Conservation (phyloP, 2,888 invertebrate genomes). For the Troides helena region DNA sequence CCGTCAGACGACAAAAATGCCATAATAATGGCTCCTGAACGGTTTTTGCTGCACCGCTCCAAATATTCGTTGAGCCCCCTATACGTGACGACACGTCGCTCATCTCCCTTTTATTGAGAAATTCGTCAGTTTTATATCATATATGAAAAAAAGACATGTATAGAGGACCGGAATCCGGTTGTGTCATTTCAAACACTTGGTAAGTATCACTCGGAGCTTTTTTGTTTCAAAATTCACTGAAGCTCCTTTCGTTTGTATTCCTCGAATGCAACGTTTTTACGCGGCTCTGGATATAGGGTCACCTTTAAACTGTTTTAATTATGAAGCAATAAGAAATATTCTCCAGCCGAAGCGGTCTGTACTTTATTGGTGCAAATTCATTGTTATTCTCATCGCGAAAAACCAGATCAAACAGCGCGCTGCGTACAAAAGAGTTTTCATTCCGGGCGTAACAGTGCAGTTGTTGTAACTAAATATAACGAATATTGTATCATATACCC, state of each 20-base stretch:
- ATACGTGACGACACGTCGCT: conserved; percentile 74
- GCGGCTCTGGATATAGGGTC: conserved; percentile 65
- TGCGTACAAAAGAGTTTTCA: conserved; percentile 11
- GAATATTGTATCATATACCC: not conserved
- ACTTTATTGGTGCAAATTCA: conserved; percentile 56
- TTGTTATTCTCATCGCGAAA: conserved; percentile 41
- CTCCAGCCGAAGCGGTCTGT: conserved; percentile 52
- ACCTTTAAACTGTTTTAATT: conserved; percentile 75
- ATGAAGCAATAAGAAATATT: conserved; percentile 71
- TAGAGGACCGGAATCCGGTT: conserved; percentile 72
- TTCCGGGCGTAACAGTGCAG: not conserved
- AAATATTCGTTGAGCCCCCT: conserved; percentile 70
- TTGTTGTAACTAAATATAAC: not conserved
- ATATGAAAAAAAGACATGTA: conserved; percentile 62
- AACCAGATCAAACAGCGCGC: conserved; percentile 30
- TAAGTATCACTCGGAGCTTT: conserved; percentile 74
- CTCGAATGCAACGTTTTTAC: conserved; percentile 70
- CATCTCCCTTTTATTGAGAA: conserved; percentile 80
- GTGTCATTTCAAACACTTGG: conserved; percentile 81
- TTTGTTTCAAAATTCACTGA: conserved; percentile 70
- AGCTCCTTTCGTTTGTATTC: conserved; percentile 71
- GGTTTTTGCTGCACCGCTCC: conserved; percentile 79
- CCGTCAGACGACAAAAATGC: conserved; percentile 81
- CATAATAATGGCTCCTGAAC: conserved; percentile 79
- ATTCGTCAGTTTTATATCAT: conserved; percentile 77